Percentiles rank a stretch among this genome's conserved stretches.
Evolutionary conservation across 2,113 vertebrate genomes (phyloP).

Genomic region (Lasiurus borealis): DNA sequence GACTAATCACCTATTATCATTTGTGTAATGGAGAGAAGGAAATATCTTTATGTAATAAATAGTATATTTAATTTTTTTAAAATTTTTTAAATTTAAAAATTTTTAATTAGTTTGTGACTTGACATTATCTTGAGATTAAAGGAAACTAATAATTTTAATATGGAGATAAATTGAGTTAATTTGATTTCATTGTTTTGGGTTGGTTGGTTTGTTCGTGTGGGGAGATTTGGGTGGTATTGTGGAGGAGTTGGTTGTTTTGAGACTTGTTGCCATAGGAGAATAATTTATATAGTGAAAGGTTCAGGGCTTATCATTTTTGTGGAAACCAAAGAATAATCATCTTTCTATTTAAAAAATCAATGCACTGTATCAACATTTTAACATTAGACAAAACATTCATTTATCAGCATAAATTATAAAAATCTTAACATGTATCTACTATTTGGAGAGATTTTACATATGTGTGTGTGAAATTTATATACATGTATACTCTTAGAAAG

Average conservation of each 20-base stretch:
- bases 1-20: constrained; percentile 57
- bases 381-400: constrained; percentile 55
- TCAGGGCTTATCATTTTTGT: constrained; percentile 75
- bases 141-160: constrained; percentile 73
- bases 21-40: constrained; percentile 44
- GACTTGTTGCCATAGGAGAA: constrained; percentile 66
- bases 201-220: constrained; percentile 28
- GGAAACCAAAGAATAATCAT: constrained; percentile 60
- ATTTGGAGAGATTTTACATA: constrained; percentile 50
- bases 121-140: constrained; percentile 31
- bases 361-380: constrained; percentile 30
- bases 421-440: constrained; percentile 37
- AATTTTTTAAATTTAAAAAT: background rate
- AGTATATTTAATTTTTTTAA: constrained; percentile 30
- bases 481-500: constrained; percentile 31
- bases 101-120: constrained; percentile 34
- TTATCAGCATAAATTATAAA: constrained; percentile 43
- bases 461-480: constrained; percentile 53
- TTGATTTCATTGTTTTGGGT: constrained; percentile 61
- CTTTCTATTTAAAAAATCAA: constrained; percentile 53
- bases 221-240: too few relatives aligned
- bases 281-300: constrained; percentile 66
- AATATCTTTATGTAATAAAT: constrained; percentile 68
- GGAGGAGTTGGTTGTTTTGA: constrained; percentile 30
- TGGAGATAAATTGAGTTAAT: constrained; percentile 60